These are phyloP conservation scores for Enteromius mattozi DNA, from an alignment of 2,797 vertebrate genomes.

Conservation along the genomic window DNA sequence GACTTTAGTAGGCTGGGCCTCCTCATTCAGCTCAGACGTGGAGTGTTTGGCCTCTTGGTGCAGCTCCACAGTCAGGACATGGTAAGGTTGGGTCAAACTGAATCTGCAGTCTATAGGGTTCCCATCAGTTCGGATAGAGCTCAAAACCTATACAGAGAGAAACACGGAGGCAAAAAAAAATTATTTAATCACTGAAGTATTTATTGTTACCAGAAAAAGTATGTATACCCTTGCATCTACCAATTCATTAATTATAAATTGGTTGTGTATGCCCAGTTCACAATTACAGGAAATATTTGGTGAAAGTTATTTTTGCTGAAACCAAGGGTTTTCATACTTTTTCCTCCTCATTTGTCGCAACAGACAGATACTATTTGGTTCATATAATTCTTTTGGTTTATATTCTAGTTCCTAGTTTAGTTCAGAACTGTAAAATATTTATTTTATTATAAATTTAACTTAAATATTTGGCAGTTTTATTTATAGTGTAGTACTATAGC, in stretches of 20 bases:
- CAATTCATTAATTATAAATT: neutral
- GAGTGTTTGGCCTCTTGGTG: slow-evolving; percentile 54
- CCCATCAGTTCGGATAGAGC: slow-evolving; percentile 82
- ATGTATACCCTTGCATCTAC: neutral
- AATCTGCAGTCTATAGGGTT: slow-evolving; percentile 85
- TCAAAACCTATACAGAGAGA: slow-evolving; percentile 78
- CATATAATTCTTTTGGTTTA: neutral
- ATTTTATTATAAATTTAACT: neutral
- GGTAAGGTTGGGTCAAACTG: slow-evolving; percentile 84
- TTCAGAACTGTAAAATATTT: neutral
- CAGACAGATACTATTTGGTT: neutral
- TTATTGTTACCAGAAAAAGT: neutral
- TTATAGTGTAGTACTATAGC: neutral
- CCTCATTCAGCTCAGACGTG: slow-evolving; percentile 64
- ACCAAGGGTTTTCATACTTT: neutral
- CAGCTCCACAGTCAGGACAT: slow-evolving; percentile 87
- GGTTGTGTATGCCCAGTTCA: neutral
- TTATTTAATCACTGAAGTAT: neutral
- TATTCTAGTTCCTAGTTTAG: neutral
- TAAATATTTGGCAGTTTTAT: neutral
- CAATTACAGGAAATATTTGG: slow-evolving; percentile 13
- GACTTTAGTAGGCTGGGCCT: slow-evolving; percentile 69
- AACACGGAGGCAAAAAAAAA: slow-evolving; percentile 18
- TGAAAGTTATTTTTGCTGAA: neutral
- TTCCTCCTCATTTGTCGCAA: neutral